Evolutionary conservation across 2,888 invertebrate species (phyloP).

Genomic region (Cryptus viduatorius): DNA sequence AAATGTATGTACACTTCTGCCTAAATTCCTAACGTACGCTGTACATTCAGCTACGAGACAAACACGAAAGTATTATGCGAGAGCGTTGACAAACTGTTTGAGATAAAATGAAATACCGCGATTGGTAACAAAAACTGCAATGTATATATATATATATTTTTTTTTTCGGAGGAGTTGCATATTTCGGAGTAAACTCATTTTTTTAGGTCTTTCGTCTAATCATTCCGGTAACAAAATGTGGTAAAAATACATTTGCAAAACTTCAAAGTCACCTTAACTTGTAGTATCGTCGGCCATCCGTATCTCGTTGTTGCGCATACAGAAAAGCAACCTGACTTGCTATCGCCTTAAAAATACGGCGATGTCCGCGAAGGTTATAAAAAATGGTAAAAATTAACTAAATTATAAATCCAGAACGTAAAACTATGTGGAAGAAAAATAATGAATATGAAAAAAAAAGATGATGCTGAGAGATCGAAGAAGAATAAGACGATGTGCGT

Average conservation of each 20-base stretch:
- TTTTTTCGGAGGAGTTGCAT: not conserved
- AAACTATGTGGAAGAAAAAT: slow-evolving; percentile 60
- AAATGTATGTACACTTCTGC: not conserved
- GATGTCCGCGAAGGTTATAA: too few relatives aligned
- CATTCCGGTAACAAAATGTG: not conserved
- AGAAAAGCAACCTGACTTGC: too few relatives aligned
- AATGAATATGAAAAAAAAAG: slow-evolving; percentile 59
- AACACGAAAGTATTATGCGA: not conserved
- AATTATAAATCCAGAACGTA: slow-evolving; percentile 56
- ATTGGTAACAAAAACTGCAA: not conserved
- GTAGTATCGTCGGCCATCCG: too few relatives aligned
- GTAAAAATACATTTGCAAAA: too few relatives aligned
- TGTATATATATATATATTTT: not conserved
- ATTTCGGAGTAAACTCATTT: not conserved
- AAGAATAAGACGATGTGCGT: slow-evolving; percentile 78
- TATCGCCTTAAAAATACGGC: too few relatives aligned
- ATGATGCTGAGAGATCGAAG: slow-evolving; percentile 58
- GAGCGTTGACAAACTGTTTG: slow-evolving; percentile 35
- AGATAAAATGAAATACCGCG: slow-evolving; percentile 60
- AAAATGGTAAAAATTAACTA: slow-evolving; percentile 60
- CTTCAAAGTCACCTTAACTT: too few relatives aligned
- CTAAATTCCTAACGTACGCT: not conserved
- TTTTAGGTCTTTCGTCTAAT: not conserved
- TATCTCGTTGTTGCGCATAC: too few relatives aligned
- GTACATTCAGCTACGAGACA: not conserved